Percentiles rank a stretch among this genome's conserved stretches.
phyloP scores from a whole-genome alignment of 2,888 invertebrate genomes.

The Hemicrepidius hirtus region DNA sequence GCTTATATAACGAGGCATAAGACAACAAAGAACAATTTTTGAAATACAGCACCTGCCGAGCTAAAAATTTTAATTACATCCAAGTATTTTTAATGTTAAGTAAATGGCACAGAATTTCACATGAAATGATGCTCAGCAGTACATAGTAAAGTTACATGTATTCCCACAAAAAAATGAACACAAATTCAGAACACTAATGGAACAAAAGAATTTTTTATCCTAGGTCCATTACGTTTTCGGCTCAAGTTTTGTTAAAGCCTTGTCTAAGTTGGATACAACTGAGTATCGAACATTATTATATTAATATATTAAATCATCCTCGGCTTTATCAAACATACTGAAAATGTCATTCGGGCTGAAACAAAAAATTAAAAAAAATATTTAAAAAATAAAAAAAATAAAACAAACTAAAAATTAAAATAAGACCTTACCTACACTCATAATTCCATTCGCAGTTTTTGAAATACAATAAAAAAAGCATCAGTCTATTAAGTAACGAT shows the following conservation, averaged over 20 bases:
- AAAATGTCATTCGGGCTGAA: constrained; percentile 62
- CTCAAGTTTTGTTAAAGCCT: constrained; percentile 57
- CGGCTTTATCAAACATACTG: constrained; percentile 59
- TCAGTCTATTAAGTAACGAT: constrained; percentile 66
- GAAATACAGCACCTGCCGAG: constrained; percentile 33
- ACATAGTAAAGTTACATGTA: constrained; percentile 27
- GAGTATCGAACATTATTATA: constrained; percentile 48
- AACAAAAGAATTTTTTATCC: constrained; percentile 36
- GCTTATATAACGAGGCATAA: constrained; percentile 12
- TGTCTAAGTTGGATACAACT: constrained; percentile 51
- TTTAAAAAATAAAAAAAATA: neutral
- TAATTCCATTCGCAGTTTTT: constrained; percentile 62
- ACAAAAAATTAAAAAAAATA: constrained; percentile 58
- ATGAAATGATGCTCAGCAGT: constrained; percentile 24
- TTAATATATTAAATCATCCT: constrained; percentile 63
- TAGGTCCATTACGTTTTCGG: constrained; percentile 48
- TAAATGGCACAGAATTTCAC: constrained; percentile 23
- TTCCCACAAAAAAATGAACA: constrained; percentile 59
- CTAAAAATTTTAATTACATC: neutral
- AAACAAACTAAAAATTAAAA: neutral
- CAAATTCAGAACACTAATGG: constrained; percentile 55
- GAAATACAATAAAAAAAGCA: constrained; percentile 67
- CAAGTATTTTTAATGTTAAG: neutral
- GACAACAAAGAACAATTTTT: constrained; percentile 19
- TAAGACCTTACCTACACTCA: constrained; percentile 59